phyloP scores from a whole-genome alignment of 2,113 vertebrate species.

The Cyanoderma ruficeps region DNA sequence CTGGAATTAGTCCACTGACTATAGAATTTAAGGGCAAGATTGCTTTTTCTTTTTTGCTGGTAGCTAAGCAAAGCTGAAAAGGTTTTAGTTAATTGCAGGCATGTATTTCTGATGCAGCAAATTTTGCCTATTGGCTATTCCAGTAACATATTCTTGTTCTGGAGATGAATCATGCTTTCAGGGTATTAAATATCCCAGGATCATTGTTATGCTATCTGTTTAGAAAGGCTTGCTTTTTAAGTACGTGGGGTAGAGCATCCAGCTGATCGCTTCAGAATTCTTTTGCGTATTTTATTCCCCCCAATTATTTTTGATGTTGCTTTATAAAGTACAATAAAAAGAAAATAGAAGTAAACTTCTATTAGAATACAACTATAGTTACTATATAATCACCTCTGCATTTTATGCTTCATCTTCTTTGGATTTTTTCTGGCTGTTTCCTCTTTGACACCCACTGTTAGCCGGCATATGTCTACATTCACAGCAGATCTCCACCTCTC shows the following conservation, averaged over 20 bases:
- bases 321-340: not conserved
- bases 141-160: not conserved
- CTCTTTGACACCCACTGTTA: conserved; percentile 13
- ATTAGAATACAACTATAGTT: not conserved
- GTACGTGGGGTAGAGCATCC: not conserved
- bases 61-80: not conserved
- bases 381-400: not conserved
- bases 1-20: not conserved
- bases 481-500: not conserved
- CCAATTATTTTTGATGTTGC: not conserved
- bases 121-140: not conserved
- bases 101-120: not conserved
- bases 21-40: not conserved
- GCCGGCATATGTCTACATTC: not conserved
- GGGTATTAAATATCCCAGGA: not conserved
- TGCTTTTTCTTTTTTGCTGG: not conserved
- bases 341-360: not conserved
- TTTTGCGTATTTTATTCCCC: not conserved
- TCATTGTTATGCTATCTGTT: not conserved
- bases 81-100: not conserved
- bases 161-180: not conserved
- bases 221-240: not conserved
- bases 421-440: not conserved
- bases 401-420: not conserved
- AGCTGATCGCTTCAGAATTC: not conserved